Conservation (phyloP, 1,140 invertebrate species). For the Ganaspis sp. region DNA sequence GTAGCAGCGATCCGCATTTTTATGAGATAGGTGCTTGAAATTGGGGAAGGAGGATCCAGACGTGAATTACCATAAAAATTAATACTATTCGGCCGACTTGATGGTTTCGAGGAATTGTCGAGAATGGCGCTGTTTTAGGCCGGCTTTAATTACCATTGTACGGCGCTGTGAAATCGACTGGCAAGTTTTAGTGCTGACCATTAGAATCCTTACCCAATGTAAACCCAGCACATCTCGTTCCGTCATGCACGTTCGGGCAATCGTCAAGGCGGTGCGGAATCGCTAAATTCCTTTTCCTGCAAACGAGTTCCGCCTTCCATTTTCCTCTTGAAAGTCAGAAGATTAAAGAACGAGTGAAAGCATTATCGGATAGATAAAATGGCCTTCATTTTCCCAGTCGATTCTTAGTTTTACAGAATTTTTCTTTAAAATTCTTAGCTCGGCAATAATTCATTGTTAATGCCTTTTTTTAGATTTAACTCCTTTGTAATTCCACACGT, state of each 20-base stretch:
- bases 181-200: constrained; percentile 9
- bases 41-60: background rate
- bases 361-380: background rate
- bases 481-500: too few species aligned
- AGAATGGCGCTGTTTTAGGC: background rate
- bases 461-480: too few species aligned
- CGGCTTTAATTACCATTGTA: background rate
- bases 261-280: constrained; percentile 6
- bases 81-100: background rate
- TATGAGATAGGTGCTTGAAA: background rate
- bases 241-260: background rate
- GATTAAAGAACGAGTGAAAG: background rate
- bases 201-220: constrained; percentile 1
- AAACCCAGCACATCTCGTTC: background rate
- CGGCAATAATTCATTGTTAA: too few species aligned
- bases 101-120: background rate
- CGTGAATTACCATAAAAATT: constrained; percentile 14
- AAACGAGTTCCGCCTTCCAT: background rate
- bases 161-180: constrained; percentile 8
- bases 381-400: background rate
- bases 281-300: constrained; percentile 11
- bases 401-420: background rate
- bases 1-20: background rate
- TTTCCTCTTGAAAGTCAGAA: background rate
- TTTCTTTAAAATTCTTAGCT: background rate